Evolutionary conservation across 2,888 invertebrate genomes (phyloP), one percentile per base, ranked within the genome.

Genomic region (Drosophila kanekoi): DNA sequence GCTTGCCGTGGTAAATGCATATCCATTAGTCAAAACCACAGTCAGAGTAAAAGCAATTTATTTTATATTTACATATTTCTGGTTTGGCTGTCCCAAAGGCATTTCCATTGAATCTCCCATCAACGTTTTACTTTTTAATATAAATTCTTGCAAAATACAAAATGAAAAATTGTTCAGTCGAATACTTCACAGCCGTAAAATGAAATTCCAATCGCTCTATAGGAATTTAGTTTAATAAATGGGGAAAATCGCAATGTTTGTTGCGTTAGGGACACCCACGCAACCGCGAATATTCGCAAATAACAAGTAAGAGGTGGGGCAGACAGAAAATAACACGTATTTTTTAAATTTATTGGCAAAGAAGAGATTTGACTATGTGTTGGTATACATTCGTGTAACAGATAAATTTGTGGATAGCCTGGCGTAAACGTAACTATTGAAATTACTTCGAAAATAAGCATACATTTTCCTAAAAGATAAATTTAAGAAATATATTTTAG

Each of bases 191-290:
- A 43, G 33, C 32, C 13, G 13, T 28, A 28, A 47, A 18, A 38
- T 16, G 32, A 43, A 52, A 32, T n/a, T 32, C 45, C 35, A 49
- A 20, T 51, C 35, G 58, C 66, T 32, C 40, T 3, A 38, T 37
- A 11, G 57, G 45, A 44, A 66, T 77, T 67, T 53, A 53, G 54
- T 72, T 58, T 65, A 33, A 43, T 48, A 58, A 56, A 33, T 57
- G 60, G 11, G 14, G 13, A 45, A 72, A 56, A 52, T 59, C 44
- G 20, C 20, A 37, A 23, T 62, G 54, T 40, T n/a, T 18, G 44
- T 44, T 33, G 38, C 13, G 51, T 18, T 20, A 37, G 58, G 66
- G 51, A 33, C 44, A 38, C 77, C 59, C 56, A 72, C 56, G 20
- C 54, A 52, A 4, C 4, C 10, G 16, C 4, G 6, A 16, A 58